These are phyloP conservation scores for Reticulitermes speratus DNA, from an alignment of 1,140 invertebrate genomes.

Conservation along the genomic window DNA sequence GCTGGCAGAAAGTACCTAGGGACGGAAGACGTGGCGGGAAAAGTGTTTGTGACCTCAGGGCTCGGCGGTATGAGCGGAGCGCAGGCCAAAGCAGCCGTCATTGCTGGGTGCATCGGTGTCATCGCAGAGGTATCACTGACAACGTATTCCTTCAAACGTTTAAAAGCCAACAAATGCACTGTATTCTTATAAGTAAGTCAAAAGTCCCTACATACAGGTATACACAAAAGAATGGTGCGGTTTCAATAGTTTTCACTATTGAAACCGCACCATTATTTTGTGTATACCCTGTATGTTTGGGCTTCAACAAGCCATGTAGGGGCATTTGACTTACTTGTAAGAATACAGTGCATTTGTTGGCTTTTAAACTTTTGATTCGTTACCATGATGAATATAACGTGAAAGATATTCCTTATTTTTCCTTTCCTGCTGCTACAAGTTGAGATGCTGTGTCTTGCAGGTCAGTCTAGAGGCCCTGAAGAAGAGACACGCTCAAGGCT, in stretches of 20 bases:
- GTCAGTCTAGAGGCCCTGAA: background rate
- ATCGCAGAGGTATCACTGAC: conserved; percentile 60
- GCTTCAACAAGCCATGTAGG: too few species aligned
- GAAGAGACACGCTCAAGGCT: background rate
- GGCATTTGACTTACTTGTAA: too few species aligned
- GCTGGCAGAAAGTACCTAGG: conserved; percentile 62
- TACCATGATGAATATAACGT: too few species aligned
- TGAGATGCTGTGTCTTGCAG: background rate
- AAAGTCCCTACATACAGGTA: too few species aligned
- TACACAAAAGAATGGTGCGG: too few species aligned
- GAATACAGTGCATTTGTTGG: too few species aligned
- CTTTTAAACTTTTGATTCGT: too few species aligned
- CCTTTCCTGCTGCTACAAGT: background rate
- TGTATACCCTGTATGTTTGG: too few species aligned
- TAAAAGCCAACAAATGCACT: too few species aligned
- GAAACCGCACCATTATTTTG: too few species aligned
- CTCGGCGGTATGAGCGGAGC: conserved; percentile 71
- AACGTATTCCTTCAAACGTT: background rate
- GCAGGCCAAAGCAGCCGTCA: conserved; percentile 67
- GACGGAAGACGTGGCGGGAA: conserved; percentile 54
- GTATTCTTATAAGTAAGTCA: too few species aligned
- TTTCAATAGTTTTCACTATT: too few species aligned
- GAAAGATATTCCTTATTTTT: background rate
- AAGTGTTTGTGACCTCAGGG: conserved; percentile 65
- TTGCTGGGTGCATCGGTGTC: conserved; percentile 65